phyloP scores from a whole-genome alignment of 1,140 invertebrate species.

The Drosophila athabasca region DNA sequence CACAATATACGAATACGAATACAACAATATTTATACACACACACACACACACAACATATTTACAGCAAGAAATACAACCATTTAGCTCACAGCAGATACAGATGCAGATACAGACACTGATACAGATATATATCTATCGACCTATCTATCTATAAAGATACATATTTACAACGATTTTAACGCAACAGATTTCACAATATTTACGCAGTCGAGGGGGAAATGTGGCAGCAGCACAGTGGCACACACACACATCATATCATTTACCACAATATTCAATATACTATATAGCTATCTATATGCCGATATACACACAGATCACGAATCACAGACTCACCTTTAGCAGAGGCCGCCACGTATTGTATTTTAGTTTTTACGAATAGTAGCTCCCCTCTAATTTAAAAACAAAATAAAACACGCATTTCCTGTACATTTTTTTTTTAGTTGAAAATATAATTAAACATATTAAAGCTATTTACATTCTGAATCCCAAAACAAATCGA shows the following conservation, averaged over 20 bases:
- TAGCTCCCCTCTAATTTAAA: conserved; percentile 24
- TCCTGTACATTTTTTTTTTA: conserved; percentile 70
- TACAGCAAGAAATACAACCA: conserved; percentile 55
- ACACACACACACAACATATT: conserved; percentile 48
- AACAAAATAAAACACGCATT: conserved; percentile 32
- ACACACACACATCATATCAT: conserved; percentile 45
- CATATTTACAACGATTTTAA: conserved; percentile 81
- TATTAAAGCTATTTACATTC: conserved; percentile 72
- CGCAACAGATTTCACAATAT: conserved; percentile 55
- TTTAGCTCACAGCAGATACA: conserved; percentile 69
- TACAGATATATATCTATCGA: conserved; percentile 21
- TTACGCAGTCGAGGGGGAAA: conserved; percentile 50
- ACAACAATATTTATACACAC: conserved; percentile 50
- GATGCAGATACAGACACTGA: conserved; percentile 12
- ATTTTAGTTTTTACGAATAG: conserved; percentile 56
- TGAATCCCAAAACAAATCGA: conserved; percentile 50
- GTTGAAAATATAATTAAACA: conserved; percentile 71
- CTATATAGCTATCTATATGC: conserved; percentile 53
- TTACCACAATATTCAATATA: conserved; percentile 37
- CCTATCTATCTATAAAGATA: conserved; percentile 37
- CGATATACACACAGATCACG: conserved; percentile 39
- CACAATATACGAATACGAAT: conserved; percentile 42
- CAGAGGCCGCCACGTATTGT: conserved; percentile 34
- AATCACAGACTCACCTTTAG: conserved; percentile 43
- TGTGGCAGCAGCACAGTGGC: conserved; percentile 36